Conservation (phyloP, 53 echinoderm and acorn worm species). For the Crossaster papposus region DNA sequence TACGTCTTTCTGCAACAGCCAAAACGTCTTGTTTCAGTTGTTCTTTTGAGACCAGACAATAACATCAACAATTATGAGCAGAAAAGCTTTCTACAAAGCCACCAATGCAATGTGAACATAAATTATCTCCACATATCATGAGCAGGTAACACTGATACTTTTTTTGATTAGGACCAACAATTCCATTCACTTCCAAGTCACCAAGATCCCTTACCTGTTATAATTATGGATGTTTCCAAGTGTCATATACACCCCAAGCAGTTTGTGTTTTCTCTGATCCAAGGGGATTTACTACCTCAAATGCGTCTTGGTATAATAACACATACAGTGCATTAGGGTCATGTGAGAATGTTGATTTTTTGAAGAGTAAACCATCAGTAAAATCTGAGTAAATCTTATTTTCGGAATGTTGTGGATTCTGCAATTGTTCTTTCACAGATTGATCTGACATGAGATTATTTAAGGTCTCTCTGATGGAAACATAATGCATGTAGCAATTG, state of each 20-base stretch:
- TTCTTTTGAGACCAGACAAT: conserved; percentile 9
- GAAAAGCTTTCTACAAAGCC: conserved; percentile 53
- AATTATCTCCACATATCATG: conserved; percentile 54
- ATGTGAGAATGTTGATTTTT: conserved; percentile 14
- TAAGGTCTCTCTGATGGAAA: conserved; percentile 68
- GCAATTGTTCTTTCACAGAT: conserved; percentile 34
- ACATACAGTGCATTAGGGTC: conserved; percentile 8
- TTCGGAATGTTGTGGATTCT: background rate
- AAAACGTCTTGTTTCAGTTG: no score
- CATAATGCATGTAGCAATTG: conserved; percentile 65
- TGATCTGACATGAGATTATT: conserved; percentile 32
- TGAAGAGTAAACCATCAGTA: conserved; percentile 58
- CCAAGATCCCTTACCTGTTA: conserved; percentile 42
- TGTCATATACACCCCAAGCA: conserved; percentile 46
- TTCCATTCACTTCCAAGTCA: conserved; percentile 44
- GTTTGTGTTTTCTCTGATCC: conserved; percentile 60
- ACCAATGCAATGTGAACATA: conserved; percentile 52
- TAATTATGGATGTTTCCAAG: conserved; percentile 32
- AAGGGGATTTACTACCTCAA: conserved; percentile 63
- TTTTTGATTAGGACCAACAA: conserved; percentile 21
- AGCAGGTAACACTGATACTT: conserved; percentile 5
- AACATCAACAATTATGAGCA: conserved; percentile 42
- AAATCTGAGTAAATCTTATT: conserved; percentile 37
- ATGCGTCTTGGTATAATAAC: conserved; percentile 60
- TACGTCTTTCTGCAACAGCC: background rate